Conservation (phyloP, 2,888 invertebrate genomes). For the Myathropa florea region DNA sequence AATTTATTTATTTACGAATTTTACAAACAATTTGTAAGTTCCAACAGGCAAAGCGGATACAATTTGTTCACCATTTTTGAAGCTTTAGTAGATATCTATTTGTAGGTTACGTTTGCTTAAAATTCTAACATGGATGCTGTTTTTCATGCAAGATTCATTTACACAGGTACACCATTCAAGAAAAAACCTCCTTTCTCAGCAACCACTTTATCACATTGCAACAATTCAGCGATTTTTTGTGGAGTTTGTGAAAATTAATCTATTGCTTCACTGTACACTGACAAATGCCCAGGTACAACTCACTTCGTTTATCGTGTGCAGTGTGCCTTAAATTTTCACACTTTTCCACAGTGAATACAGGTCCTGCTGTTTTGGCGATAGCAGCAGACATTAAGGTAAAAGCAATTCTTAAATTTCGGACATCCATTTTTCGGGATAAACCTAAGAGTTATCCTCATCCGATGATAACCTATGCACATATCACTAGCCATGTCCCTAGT, state of each 20-base stretch:
- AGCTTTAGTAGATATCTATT: too few species aligned
- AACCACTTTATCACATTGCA: slow-evolving; percentile 58
- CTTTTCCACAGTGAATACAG: background rate
- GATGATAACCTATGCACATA: slow-evolving; percentile 61
- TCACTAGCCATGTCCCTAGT: background rate
- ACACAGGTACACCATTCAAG: background rate
- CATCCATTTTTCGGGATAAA: slow-evolving; percentile 71
- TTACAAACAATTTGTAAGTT: too few species aligned
- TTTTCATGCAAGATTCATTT: background rate
- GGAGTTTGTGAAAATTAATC: slow-evolving; percentile 8
- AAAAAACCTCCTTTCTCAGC: slow-evolving; percentile 34
- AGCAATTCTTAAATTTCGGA: slow-evolving; percentile 70
- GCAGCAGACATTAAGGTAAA: slow-evolving; percentile 64
- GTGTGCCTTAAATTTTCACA: slow-evolving; percentile 33
- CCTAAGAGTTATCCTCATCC: slow-evolving; percentile 66
- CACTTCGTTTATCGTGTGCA: slow-evolving; percentile 67
- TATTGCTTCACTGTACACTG: slow-evolving; percentile 49
- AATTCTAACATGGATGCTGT: background rate
- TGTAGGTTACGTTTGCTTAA: too few species aligned
- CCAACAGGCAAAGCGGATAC: too few species aligned
- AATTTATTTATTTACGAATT: too few species aligned
- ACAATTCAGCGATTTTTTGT: slow-evolving; percentile 1
- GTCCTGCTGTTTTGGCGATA: background rate
- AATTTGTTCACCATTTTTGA: too few species aligned
- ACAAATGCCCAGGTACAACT: slow-evolving; percentile 67